phyloP scores from a whole-genome alignment of 2,113 vertebrate species.

The Synchiropus splendidus region DNA sequence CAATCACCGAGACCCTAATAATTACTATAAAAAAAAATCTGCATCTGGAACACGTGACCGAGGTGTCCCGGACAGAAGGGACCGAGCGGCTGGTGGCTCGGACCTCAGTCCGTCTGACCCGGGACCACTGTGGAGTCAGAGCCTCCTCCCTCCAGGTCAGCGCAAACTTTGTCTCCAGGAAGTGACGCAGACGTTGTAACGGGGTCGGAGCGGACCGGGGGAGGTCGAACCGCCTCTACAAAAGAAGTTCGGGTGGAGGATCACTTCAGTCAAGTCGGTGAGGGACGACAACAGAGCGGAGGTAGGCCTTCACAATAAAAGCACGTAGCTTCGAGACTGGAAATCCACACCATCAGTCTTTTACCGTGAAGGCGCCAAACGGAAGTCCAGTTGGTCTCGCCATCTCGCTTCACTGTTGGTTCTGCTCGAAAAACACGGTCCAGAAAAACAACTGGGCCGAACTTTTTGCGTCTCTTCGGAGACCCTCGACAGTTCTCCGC shows the following conservation, averaged over 20 bases:
- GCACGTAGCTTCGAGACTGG: no score
- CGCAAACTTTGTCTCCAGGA: constrained; percentile 51
- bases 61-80: no score
- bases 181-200: constrained; percentile 50
- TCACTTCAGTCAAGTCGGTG: background rate
- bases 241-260: constrained; percentile 38
- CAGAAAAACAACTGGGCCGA: constrained; percentile 20
- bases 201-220: constrained; percentile 53
- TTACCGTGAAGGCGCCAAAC: constrained; percentile 23
- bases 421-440: constrained; percentile 48
- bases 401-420: constrained; percentile 28
- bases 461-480: constrained; percentile 4
- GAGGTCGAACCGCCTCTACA: constrained; percentile 48
- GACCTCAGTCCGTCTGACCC: no score
- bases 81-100: no score
- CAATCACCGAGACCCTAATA: no score
- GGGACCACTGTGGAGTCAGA: no score
- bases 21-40: no score
- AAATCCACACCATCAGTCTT: background rate
- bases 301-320: constrained; percentile 19
- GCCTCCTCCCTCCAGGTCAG: no score
- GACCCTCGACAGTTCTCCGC: background rate
- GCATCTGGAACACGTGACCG: no score
- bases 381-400: background rate
- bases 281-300: constrained; percentile 9